These are phyloP conservation scores for Pollenia amentaria DNA, from an alignment of 2,888 invertebrate genomes.

Conservation along the genomic window DNA sequence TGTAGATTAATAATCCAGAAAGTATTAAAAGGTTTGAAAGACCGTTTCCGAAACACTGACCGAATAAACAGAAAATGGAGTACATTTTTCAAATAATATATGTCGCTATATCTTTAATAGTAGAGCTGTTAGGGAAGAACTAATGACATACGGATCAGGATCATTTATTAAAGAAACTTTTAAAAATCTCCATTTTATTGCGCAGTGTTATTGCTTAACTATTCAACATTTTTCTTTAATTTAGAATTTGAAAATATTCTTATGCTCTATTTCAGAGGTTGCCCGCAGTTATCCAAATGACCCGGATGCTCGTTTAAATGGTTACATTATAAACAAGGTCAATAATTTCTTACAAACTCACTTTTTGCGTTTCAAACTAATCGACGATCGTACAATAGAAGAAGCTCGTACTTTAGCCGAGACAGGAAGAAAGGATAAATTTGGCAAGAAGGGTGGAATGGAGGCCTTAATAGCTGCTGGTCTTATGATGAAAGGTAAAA, in stretches of 20 bases:
- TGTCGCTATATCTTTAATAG: too few relatives aligned
- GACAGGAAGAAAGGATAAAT: slow-evolving; percentile 86
- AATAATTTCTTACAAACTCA: slow-evolving; percentile 90
- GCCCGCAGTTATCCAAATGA: slow-evolving; percentile 91
- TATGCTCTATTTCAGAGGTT: slow-evolving; percentile 85
- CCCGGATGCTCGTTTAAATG: slow-evolving; percentile 90
- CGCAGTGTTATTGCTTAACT: too few relatives aligned
- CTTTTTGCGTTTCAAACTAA: slow-evolving; percentile 89
- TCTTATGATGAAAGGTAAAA: slow-evolving; percentile 87
- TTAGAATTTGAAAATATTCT: slow-evolving; percentile 86
- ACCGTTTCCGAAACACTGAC: too few relatives aligned
- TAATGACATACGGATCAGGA: too few relatives aligned
- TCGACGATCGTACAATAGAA: slow-evolving; percentile 87
- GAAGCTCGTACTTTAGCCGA: slow-evolving; percentile 86
- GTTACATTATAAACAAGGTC: slow-evolving; percentile 89
- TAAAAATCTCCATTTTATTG: too few relatives aligned
- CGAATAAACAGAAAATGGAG: too few relatives aligned
- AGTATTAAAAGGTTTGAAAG: too few relatives aligned
- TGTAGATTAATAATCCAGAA: too few relatives aligned
- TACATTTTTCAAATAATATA: too few relatives aligned
- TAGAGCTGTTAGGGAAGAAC: too few relatives aligned
- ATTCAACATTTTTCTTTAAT: background rate
- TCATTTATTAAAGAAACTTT: too few relatives aligned
- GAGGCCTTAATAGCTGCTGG: slow-evolving; percentile 86
- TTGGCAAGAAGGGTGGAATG: slow-evolving; percentile 86